A percentile compares a stretch with the other conserved stretches of the same genome.
Conservation (phyloP, 2,888 invertebrate genomes). For the Encarsia formosa region DNA sequence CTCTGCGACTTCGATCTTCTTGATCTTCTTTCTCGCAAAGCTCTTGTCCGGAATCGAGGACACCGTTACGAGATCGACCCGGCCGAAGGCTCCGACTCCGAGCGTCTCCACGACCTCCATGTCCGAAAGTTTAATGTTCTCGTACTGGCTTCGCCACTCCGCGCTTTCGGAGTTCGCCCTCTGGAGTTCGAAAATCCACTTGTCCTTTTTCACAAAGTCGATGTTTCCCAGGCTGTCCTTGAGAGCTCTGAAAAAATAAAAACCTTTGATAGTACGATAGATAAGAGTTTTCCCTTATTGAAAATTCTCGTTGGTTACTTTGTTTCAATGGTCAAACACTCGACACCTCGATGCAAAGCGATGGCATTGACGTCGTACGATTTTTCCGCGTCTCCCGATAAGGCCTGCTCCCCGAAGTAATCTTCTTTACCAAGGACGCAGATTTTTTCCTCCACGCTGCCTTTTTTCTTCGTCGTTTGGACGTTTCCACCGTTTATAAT, state of each 20-base stretch:
- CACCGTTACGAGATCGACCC: conserved; percentile 66
- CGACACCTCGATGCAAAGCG: conserved; percentile 74
- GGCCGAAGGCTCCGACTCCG: conserved; percentile 87
- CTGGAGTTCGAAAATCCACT: conserved; percentile 34
- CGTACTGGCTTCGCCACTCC: conserved; percentile 52
- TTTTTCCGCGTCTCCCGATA: conserved; percentile 67
- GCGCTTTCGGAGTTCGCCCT: conserved; percentile 26
- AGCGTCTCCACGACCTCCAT: conserved; percentile 77
- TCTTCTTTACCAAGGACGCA: conserved; percentile 71
- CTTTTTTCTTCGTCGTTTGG: conserved; percentile 62
- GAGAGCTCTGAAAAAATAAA: conserved; percentile 62
- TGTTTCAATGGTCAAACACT: conserved; percentile 76
- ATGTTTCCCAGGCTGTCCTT: conserved; percentile 77
- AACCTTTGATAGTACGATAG: not conserved
- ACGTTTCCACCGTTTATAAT: conserved; percentile 81
- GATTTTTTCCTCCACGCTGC: conserved; percentile 57
- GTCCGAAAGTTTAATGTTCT: conserved; percentile 68
- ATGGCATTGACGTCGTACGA: conserved; percentile 80
- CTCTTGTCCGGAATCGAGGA: conserved; percentile 40
- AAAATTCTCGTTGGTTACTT: conserved; percentile 8
- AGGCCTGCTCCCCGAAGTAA: conserved; percentile 84
- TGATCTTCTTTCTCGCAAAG: conserved; percentile 64
- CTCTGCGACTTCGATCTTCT: conserved; percentile 60
- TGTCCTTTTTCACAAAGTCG: conserved; percentile 59
- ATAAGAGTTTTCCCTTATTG: not conserved